A percentile compares a stretch with the other conserved stretches of the same genome.
Conservation (phyloP, 1,140 invertebrate genomes). For the Aplysia californica region DNA sequence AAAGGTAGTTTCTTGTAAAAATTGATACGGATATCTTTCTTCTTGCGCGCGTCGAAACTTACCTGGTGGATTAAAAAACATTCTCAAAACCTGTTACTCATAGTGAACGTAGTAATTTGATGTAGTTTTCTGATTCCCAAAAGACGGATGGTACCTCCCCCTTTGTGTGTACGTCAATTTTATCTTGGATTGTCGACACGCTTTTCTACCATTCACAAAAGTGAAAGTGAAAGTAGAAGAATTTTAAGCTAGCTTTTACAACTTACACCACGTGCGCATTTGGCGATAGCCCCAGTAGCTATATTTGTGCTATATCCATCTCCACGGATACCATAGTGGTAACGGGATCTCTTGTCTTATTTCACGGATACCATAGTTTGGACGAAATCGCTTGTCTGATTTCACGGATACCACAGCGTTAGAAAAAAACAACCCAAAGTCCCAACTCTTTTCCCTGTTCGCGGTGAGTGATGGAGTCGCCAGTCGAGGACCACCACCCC, state of each 20-base stretch:
- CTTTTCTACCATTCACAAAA: too few species aligned
- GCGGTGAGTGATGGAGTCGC: background rate
- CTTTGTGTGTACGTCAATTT: too few species aligned
- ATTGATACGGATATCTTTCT: background rate
- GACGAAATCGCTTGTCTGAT: background rate
- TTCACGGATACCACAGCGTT: background rate
- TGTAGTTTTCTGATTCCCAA: too few species aligned
- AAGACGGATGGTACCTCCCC: too few species aligned
- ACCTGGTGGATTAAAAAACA: background rate
- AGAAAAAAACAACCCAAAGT: background rate
- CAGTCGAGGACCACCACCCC: too few species aligned
- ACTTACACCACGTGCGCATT: too few species aligned
- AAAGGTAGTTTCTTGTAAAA: too few species aligned
- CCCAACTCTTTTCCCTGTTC: background rate
- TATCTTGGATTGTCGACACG: too few species aligned
- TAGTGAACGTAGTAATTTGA: too few species aligned
- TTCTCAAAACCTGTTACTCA: too few species aligned
- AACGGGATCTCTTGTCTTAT: background rate
- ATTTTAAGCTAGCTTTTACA: too few species aligned
- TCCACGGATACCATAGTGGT: background rate
- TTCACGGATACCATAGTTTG: background rate
- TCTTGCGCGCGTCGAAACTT: background rate
- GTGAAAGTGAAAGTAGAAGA: too few species aligned
- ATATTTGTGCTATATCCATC: background rate
- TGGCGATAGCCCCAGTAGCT: background rate